phyloP scores from a whole-genome alignment of 2,797 vertebrate genomes.

The Macroramphosus scolopax region DNA sequence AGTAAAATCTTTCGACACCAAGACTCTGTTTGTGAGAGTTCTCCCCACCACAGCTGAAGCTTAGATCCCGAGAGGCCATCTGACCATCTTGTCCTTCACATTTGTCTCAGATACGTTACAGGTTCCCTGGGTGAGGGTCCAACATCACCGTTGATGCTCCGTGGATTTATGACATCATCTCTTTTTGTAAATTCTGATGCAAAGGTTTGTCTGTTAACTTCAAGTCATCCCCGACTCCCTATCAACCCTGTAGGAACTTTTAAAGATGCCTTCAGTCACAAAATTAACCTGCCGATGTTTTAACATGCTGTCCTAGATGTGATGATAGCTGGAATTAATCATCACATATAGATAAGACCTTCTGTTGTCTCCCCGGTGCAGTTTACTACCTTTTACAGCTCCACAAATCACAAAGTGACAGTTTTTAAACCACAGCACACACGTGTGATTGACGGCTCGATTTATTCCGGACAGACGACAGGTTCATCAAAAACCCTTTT shows the following conservation, averaged over 20 bases:
- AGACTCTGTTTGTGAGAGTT: constrained; percentile 87
- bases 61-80: constrained; percentile 47
- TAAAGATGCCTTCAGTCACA: neutral
- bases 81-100: constrained; percentile 9
- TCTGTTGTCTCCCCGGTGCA: constrained; percentile 2
- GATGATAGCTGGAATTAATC: constrained; percentile 4
- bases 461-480: constrained; percentile 15
- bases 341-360: no score
- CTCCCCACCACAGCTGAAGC: constrained; percentile 86
- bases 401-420: neutral
- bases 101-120: constrained; percentile 23
- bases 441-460: constrained; percentile 12
- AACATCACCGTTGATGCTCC: no score
- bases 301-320: neutral
- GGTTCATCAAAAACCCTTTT: neutral
- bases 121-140: constrained; percentile 1
- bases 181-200: constrained; percentile 17
- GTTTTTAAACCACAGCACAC: constrained; percentile 16
- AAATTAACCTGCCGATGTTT: neutral
- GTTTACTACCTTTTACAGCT: neutral
- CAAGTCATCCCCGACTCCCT: neutral
- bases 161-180: constrained; percentile 9
- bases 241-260: constrained; percentile 11
- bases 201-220: constrained; percentile 35
- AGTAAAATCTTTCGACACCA: constrained; percentile 85